Conservation (phyloP, 2,888 invertebrate species). For the Epinotia ramella region DNA sequence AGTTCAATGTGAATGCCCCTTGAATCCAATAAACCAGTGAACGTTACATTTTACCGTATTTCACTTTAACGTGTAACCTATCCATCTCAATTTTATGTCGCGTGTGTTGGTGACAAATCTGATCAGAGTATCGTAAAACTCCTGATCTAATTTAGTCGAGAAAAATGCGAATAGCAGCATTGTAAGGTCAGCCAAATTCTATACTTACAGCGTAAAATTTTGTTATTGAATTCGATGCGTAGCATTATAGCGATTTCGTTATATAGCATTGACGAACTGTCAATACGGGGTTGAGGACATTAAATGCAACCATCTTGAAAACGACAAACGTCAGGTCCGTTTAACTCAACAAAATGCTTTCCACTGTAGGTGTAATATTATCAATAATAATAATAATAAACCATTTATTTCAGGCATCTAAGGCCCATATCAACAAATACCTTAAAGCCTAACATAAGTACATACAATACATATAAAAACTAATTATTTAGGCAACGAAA, state of each 20-base stretch:
- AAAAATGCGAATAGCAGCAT: background rate
- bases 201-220: background rate
- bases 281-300: too few relatives aligned
- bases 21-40: constrained; percentile 24
- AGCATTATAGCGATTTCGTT: background rate
- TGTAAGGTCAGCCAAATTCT: background rate
- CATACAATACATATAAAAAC: too few relatives aligned
- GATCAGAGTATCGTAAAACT: constrained; percentile 30
- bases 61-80: constrained; percentile 2
- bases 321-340: too few relatives aligned
- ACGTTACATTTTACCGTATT: constrained; percentile 11
- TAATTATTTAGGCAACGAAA: too few relatives aligned
- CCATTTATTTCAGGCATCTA: too few relatives aligned
- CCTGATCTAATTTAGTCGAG: constrained; percentile 27
- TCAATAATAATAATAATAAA: too few relatives aligned
- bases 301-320: too few relatives aligned
- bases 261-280: too few relatives aligned
- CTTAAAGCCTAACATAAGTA: too few relatives aligned
- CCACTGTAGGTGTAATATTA: too few relatives aligned
- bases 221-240: background rate
- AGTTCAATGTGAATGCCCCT: constrained; percentile 5
- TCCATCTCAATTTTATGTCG: constrained; percentile 27
- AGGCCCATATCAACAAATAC: too few relatives aligned
- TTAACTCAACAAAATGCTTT: too few relatives aligned
- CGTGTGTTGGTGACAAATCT: constrained; percentile 28